Percentiles rank a stretch among this genome's conserved stretches.
phyloP scores from a whole-genome alignment of 2,797 vertebrate species.

The Acomys russatus region DNA sequence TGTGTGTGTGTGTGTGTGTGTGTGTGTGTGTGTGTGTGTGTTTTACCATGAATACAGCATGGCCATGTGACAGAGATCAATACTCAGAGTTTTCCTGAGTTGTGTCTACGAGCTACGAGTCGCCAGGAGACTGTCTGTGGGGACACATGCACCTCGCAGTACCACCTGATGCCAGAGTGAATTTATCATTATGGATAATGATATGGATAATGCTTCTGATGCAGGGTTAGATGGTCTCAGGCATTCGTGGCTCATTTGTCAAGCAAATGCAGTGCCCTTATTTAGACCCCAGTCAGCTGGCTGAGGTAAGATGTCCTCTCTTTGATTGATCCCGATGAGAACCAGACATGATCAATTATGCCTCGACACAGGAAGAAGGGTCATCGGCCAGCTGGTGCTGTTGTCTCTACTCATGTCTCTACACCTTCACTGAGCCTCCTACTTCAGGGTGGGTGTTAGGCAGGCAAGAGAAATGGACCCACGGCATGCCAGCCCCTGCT shows the following conservation, averaged over 20 bases:
- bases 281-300: constrained; percentile 63
- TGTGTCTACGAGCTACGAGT: constrained; percentile 48
- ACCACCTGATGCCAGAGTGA: constrained; percentile 61
- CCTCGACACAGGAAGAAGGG: not conserved
- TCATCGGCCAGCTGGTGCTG: not conserved
- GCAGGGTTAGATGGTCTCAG: constrained; percentile 75
- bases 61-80: constrained; percentile 56
- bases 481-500: fast-evolving
- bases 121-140: constrained; percentile 58
- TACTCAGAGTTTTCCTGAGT: constrained; percentile 59
- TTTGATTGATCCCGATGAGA: constrained; percentile 62
- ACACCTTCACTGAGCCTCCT: not conserved
- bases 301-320: constrained; percentile 55
- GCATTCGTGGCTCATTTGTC: constrained; percentile 60
- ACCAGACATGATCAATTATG: constrained; percentile 41
- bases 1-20: no score
- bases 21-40: no score
- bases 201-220: constrained; percentile 81
- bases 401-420: not conserved
- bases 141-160: constrained; percentile 40
- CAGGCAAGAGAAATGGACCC: not conserved
- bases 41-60: not conserved
- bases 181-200: constrained; percentile 78
- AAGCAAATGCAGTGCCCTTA: constrained; percentile 67
- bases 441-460: not conserved